Conservation (phyloP, 2,113 vertebrate genomes). For the Brienomyrus brachyistius region DNA sequence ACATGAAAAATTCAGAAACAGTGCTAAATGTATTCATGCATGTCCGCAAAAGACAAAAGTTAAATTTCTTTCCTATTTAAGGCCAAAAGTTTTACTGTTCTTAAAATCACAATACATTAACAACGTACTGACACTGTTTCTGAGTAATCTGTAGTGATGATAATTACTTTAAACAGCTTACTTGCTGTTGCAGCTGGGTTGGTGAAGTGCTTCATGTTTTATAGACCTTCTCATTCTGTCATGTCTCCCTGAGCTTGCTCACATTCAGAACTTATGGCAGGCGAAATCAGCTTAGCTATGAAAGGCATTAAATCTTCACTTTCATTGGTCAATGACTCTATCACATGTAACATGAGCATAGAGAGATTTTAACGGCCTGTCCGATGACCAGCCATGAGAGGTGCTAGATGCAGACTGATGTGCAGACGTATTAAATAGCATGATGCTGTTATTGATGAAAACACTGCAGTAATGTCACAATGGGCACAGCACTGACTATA, state of each 20-base stretch:
- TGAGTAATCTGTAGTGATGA: not conserved
- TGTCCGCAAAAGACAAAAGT: not conserved
- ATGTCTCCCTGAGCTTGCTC: not conserved
- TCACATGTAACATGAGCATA: not conserved
- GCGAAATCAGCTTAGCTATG: not conserved
- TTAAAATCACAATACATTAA: not conserved
- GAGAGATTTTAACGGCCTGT: not conserved
- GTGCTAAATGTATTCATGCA: not conserved
- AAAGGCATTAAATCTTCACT: not conserved
- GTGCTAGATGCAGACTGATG: not conserved
- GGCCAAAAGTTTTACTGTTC: not conserved
- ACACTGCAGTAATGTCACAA: not conserved
- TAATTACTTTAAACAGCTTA: not conserved
- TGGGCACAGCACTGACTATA: not conserved
- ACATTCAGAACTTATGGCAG: not conserved
- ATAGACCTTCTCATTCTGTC: not conserved
- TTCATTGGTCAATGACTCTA: not conserved
- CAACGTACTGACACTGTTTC: not conserved
- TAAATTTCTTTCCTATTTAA: slow-evolving; percentile 4
- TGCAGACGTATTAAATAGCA: not conserved
- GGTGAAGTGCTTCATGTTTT: not conserved
- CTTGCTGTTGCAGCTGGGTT: not conserved
- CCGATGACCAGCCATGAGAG: not conserved
- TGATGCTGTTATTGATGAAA: not conserved
- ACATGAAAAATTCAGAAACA: not conserved